Base-by-base conservation (phyloP, 2,797 vertebrate genomes). In the Tenualosa thibaudeaui region DNA sequence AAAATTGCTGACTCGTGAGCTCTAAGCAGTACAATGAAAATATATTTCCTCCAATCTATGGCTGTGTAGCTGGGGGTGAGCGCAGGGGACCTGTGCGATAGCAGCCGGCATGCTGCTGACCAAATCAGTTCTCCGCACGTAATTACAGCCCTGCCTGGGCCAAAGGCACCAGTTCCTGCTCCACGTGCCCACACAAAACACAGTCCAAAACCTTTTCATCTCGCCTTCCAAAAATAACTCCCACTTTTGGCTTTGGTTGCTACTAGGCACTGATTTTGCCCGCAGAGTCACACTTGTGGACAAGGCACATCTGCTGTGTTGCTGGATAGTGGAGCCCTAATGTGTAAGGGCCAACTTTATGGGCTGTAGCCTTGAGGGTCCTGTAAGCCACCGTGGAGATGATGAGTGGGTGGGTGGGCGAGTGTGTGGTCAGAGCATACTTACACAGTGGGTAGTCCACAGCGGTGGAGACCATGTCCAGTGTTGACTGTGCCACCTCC, bases 361-460 rank as follows among this genome's bases (percentile, higher is more conserved):
- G 19, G 40, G 6, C 15, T 46, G 5, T 22, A 46, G 10, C 13
- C 17, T 17, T 46, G 5, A 46, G 71, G 17, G 37, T 17, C 37
- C 37, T 78, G 40, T 7, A 46, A n/a, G 71, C 15, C n/a, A 8
- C 58, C 22, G 71, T 8, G 71, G 15, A 43, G 71, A 43, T 43
- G 15, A 40, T 15, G 40, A 19, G 65, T 37, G 24, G 26, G 65
- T 71, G 65, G n/a, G 62, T 65, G 58, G 6, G 40, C 22, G 17
- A 54, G 71, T 60, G 60, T 53, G 31, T 85, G 82, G 50, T 51
- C 58, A 9, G 86, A 46, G 40, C 75, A 60, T 17, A 94, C 94
- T 95, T 91, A 97, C 96, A 95, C 17, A 97, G 93, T 0, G 96
- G 96, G 89, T 96, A 97, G 87, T 97, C 95, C 83, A 97, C 94